Evolutionary conservation across 2,888 invertebrate genomes (phyloP).

Genomic region (Megalurothrips usitatus): DNA sequence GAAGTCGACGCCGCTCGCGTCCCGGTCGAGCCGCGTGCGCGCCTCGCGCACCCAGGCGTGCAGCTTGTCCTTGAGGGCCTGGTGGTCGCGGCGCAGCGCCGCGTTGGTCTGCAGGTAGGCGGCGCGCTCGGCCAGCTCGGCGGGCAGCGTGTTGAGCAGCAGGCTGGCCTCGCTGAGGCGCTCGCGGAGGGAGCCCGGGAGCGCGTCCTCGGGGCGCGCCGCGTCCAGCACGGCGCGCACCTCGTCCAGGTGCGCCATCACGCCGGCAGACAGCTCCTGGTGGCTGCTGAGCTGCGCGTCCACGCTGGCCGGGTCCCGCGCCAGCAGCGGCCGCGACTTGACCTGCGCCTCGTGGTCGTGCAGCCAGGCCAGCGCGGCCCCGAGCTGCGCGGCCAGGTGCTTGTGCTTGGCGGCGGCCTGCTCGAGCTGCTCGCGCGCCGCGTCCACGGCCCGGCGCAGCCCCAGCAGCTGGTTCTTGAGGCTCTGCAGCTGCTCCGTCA

Average conservation of each 20-base stretch:
- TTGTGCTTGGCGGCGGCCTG: conserved; percentile 81
- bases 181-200: conserved; percentile 75
- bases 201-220: conserved; percentile 68
- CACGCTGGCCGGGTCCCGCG: conserved; percentile 72
- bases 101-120: conserved; percentile 76
- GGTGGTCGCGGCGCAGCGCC: conserved; percentile 70
- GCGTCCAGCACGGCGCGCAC: conserved; percentile 65
- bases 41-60: conserved; percentile 81
- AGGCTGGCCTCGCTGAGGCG: conserved; percentile 81
- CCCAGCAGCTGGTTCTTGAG: conserved; percentile 78
- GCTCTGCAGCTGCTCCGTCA: conserved; percentile 81
- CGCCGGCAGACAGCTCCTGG: conserved; percentile 59
- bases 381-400: conserved; percentile 76
- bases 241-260: conserved; percentile 65
- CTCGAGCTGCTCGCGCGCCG: conserved; percentile 81
- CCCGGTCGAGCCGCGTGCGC: conserved; percentile 57
- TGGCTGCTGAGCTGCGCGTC: conserved; percentile 77
- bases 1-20: conserved; percentile 68
- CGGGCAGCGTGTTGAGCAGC: conserved; percentile 68
- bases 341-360: conserved; percentile 76
- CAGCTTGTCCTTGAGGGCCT: conserved; percentile 69
- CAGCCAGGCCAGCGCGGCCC: conserved; percentile 75
- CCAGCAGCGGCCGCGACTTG: conserved; percentile 75
- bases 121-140: conserved; percentile 73
- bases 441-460: conserved; percentile 75